Evolutionary conservation across 2,113 vertebrate genomes (phyloP).

Genomic region (Plecturocebus donacophilus): DNA sequence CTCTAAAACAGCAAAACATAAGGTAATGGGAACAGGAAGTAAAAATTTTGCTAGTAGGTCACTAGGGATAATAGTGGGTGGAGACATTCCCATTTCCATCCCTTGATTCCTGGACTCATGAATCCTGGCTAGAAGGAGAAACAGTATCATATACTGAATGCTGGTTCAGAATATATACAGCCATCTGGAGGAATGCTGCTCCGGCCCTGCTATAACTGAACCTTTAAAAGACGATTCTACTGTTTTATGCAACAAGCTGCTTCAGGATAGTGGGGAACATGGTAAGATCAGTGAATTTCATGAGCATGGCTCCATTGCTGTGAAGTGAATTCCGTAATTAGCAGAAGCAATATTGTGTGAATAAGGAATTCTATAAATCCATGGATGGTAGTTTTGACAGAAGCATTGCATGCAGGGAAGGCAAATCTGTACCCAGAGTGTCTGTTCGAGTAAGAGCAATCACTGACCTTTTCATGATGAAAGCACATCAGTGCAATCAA

Average conservation of each 20-base stretch:
- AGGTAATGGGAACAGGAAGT: background rate
- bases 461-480: background rate
- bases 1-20: background rate
- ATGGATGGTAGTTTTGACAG: background rate
- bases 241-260: background rate
- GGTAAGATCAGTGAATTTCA: background rate
- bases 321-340: background rate
- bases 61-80: background rate
- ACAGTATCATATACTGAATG: background rate
- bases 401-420: background rate
- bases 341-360: background rate
- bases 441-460: background rate
- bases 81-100: background rate
- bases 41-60: background rate
- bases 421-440: background rate
- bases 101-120: background rate
- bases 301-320: background rate
- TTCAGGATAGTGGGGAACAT: background rate
- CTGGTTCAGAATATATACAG: background rate
- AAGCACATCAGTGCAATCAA: background rate
- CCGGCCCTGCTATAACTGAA: background rate
- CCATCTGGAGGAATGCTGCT: background rate
- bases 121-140: background rate
- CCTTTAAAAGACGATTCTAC: background rate
- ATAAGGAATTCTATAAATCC: background rate